Evolutionary conservation across 2,113 vertebrate species (phyloP), one percentile per base, ranked within the genome.

Genomic region (Zosterops hypoxanthus): DNA sequence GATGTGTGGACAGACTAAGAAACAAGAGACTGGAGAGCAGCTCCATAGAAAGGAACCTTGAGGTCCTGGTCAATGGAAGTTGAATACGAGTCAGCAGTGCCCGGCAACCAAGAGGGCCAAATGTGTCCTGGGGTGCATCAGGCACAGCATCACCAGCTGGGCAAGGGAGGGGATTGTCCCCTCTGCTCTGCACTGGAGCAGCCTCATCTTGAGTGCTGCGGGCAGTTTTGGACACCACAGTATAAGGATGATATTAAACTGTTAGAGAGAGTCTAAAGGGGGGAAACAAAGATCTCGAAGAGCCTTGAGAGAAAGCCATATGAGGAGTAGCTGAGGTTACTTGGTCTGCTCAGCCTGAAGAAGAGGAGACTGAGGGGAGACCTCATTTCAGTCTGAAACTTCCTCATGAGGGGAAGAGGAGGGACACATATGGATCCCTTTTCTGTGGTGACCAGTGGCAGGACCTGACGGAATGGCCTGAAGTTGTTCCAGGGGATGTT

Each of bases 101-200:
- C 14, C n/a, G 59, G 41, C 23, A 55, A 8, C 59, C 69, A 55
- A 16, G 28, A 46, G 33, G 8, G 26, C 5, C 21, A 18, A 0
- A 2, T 7, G 0, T 14, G 18, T 39, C 49, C 69, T 64, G 28
- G 3, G 0, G 39, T 39, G 6, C 28, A 84, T 19, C 23, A 64
- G 8, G 49, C 28, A 55, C n/a, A 63, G 22, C 33, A 55, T 39
- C 0, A 0, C 1, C 56, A 46, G 68, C 39, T 0, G 1, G 49
- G n/a, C 4, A n/a, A 64, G 9, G n/a, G 28, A 12, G 14, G 7
- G 28, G 5, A 56, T n/a, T 73, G 19, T 84, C 23, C 49, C 0
- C 18, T 33, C n/a, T 73, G 28, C 50, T 55, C 28, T 46, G 39
- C 4, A 0, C 14, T 64, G 41, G 18, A 4, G 9, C 0, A 0